Conservation (phyloP, 1,140 invertebrate species). For the Protaetia brevitarsis region DNA sequence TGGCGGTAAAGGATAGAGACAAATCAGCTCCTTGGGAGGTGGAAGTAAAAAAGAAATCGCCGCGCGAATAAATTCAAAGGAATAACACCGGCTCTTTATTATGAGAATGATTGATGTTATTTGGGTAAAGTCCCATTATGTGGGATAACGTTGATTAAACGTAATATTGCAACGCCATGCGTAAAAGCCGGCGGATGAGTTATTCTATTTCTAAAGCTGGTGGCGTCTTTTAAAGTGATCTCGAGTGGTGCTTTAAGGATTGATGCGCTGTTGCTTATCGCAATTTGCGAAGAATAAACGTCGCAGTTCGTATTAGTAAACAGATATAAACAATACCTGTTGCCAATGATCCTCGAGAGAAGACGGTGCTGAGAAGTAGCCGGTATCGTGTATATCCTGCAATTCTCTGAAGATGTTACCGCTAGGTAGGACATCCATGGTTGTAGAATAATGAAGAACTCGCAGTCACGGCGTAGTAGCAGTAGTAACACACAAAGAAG, state of each 20-base stretch:
- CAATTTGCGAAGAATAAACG: neutral
- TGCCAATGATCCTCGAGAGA: slow-evolving; percentile 97
- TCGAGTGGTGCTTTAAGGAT: neutral
- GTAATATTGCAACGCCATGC: neutral
- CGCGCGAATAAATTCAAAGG: neutral
- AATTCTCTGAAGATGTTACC: slow-evolving; percentile 95
- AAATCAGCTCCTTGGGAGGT: neutral
- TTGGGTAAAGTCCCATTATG: neutral
- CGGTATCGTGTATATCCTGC: slow-evolving; percentile 95
- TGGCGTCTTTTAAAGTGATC: no score
- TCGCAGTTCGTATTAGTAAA: no score
- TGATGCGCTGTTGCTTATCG: neutral
- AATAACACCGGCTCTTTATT: neutral
- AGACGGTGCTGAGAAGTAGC: slow-evolving; percentile 89
- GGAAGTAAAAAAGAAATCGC: neutral
- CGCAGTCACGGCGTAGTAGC: neutral
- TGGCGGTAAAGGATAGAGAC: neutral
- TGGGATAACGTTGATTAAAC: neutral
- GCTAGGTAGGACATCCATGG: slow-evolving; percentile 93
- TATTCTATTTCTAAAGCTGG: no score
- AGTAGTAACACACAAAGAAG: slow-evolving; percentile 4
- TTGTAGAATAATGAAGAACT: neutral
- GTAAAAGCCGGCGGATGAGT: no score
- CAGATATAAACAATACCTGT: slow-evolving; percentile 68
- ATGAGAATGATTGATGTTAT: neutral